Evolutionary conservation across 2,113 vertebrate species (phyloP).

Genomic region (Choloepus hoffmanni): DNA sequence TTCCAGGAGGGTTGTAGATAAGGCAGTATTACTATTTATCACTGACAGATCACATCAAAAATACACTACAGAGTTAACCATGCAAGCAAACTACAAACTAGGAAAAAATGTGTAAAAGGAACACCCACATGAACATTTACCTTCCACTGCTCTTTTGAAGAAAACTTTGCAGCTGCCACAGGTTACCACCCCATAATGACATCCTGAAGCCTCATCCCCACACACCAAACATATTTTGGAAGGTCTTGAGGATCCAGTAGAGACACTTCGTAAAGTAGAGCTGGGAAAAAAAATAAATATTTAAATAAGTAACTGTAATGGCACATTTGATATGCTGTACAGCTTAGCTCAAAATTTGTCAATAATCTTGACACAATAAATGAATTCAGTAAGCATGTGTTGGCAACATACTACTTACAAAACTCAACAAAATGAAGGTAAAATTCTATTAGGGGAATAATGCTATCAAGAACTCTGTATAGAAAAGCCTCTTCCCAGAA

Average conservation of each 20-base stretch:
- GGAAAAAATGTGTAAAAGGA: slow-evolving; percentile 66
- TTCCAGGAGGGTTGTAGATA: not conserved
- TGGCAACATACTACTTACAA: rapidly evolving
- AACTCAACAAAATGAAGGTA: not conserved
- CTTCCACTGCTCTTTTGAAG: slow-evolving; percentile 99
- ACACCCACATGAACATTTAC: slow-evolving; percentile 89
- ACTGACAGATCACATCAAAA: not conserved
- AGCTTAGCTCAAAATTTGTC: slow-evolving; percentile 73
- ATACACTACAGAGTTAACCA: not conserved
- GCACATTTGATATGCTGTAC: slow-evolving; percentile 57
- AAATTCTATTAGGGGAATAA: not conserved
- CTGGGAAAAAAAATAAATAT: slow-evolving; percentile 86
- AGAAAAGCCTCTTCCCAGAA: not conserved
- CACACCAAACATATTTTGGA: slow-evolving; percentile 99
- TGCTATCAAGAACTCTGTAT: not conserved
- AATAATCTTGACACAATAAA: not conserved
- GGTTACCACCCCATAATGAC: slow-evolving; percentile 98
- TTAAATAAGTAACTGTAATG: slow-evolving; percentile 43
- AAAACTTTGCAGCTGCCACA: slow-evolving; percentile 99
- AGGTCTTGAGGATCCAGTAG: slow-evolving; percentile 93
- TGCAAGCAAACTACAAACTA: not conserved
- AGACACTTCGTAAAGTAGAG: slow-evolving; percentile 95
- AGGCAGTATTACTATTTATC: not conserved
- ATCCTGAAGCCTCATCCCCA: slow-evolving; percentile 98
- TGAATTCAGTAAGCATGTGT: not conserved